These are phyloP conservation scores for Acinonyx jubatus DNA, from an alignment of 2,113 vertebrate genomes.

Conservation along the genomic window DNA sequence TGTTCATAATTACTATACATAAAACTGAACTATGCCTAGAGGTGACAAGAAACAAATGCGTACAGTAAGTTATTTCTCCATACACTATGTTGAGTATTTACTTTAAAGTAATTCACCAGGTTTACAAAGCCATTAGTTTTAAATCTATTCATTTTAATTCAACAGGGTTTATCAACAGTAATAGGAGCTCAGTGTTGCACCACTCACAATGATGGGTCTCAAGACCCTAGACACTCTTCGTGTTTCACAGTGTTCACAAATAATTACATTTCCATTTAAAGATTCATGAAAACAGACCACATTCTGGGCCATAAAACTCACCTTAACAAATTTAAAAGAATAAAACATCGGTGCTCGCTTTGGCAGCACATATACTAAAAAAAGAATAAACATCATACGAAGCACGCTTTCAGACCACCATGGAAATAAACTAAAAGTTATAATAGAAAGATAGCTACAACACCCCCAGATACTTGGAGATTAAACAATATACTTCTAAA, in stretches of 20 bases:
- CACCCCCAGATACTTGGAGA: background rate
- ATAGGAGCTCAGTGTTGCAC: background rate
- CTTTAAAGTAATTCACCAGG: background rate
- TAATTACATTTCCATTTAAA: background rate
- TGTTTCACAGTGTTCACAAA: background rate
- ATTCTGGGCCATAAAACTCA: background rate
- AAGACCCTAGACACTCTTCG: background rate
- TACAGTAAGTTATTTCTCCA: background rate
- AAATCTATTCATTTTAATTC: background rate
- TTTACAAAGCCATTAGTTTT: background rate
- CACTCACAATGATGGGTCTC: background rate
- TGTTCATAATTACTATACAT: background rate
- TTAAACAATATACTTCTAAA: background rate
- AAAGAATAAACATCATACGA: background rate
- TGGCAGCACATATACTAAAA: too few species aligned
- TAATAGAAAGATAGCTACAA: background rate
- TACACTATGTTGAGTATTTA: background rate
- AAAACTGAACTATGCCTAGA: background rate
- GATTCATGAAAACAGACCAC: background rate
- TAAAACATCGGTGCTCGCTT: background rate
- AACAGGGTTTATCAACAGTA: background rate
- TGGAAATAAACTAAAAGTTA: background rate
- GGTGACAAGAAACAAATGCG: background rate
- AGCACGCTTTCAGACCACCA: background rate
- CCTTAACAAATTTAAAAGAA: background rate